These are phyloP conservation scores for Plemyria rubiginata DNA, from an alignment of 2,888 invertebrate species.

Conservation along the genomic window DNA sequence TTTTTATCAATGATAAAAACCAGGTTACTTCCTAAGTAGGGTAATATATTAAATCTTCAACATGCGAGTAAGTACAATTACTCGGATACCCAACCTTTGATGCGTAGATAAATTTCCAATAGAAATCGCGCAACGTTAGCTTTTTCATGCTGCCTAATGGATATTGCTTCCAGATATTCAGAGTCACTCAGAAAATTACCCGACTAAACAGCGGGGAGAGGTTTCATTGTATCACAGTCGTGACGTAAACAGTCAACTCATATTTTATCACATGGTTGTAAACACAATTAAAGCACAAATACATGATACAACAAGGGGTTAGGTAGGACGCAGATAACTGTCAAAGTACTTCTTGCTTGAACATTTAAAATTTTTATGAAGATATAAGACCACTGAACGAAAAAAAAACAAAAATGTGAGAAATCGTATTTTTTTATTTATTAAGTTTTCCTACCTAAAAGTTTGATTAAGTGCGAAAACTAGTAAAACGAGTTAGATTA, in stretches of 20 bases:
- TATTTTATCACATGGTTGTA: neutral
- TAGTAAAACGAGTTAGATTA: too few species aligned
- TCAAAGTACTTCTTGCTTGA: too few species aligned
- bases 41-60: neutral
- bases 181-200: slow-evolving; percentile 39
- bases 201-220: slow-evolving; percentile 28
- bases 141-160: slow-evolving; percentile 39
- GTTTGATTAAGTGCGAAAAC: too few species aligned
- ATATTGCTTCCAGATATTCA: slow-evolving; percentile 39
- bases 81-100: slow-evolving; percentile 19
- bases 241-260: neutral
- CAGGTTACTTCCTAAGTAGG: neutral
- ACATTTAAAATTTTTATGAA: too few species aligned
- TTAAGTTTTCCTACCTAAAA: too few species aligned
- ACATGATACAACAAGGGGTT: too few species aligned
- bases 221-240: slow-evolving; percentile 24
- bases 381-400: too few species aligned
- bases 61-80: neutral
- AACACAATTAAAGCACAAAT: too few species aligned
- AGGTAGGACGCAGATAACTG: too few species aligned
- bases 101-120: slow-evolving; percentile 32
- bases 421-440: too few species aligned
- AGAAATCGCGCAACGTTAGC: slow-evolving; percentile 32
- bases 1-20: too few species aligned
- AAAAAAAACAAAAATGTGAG: too few species aligned